Conservation (phyloP, 2,113 vertebrate genomes). For the Telmatochromis brichardi region DNA sequence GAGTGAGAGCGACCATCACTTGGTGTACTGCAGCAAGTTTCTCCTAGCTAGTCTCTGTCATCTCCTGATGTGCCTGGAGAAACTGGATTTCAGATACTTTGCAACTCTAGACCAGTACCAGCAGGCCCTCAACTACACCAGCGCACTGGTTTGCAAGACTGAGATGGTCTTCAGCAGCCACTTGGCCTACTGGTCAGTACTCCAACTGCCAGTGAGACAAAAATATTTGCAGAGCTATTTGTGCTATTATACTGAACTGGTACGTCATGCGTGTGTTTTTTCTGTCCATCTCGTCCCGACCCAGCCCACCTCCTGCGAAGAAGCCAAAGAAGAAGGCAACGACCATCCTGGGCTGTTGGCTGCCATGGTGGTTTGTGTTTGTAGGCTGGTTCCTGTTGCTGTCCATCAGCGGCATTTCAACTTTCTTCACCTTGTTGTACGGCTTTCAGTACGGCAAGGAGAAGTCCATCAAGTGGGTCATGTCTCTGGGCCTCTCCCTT, state of each 20-base stretch:
- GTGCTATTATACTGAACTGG: background rate
- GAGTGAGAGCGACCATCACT: constrained; percentile 59
- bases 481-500: constrained; percentile 76
- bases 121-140: constrained; percentile 28
- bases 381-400: constrained; percentile 76
- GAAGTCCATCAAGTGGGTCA: constrained; percentile 74
- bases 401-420: constrained; percentile 72
- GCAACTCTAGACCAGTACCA: constrained; percentile 39
- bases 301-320: constrained; percentile 26
- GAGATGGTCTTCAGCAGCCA: constrained; percentile 67
- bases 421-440: constrained; percentile 77
- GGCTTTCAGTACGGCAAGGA: constrained; percentile 73
- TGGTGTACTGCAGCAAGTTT: constrained; percentile 71
- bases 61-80: constrained; percentile 55
- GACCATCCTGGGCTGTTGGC: constrained; percentile 25
- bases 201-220: background rate
- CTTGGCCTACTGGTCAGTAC: constrained; percentile 56
- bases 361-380: constrained; percentile 80
- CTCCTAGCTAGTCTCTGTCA: constrained; percentile 60
- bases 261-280: background rate
- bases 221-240: background rate
- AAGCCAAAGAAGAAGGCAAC: constrained; percentile 33
- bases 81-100: constrained; percentile 54
- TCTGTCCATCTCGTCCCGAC: background rate
- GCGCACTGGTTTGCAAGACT: constrained; percentile 57